A percentile compares a stretch with the other conserved stretches of the same genome.
Conservation (phyloP, 2,113 vertebrate species). For the Struthidea cinerea region DNA sequence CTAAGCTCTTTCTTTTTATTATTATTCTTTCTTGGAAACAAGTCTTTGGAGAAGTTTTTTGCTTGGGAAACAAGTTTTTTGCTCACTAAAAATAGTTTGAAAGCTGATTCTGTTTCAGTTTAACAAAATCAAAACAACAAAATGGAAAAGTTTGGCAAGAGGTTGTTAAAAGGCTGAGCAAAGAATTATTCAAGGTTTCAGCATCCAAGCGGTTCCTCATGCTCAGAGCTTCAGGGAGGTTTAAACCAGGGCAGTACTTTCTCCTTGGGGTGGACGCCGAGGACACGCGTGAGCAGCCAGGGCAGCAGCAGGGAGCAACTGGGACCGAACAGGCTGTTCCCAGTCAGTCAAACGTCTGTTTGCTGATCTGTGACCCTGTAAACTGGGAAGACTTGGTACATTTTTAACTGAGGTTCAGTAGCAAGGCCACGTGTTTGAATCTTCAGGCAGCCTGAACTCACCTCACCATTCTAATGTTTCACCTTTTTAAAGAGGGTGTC, state of each 20-base stretch:
- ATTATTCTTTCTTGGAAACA: not conserved
- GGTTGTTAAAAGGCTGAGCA: not conserved
- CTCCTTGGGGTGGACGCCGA: not conserved
- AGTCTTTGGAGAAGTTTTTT: not conserved
- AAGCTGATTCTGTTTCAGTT: not conserved
- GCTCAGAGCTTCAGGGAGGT: not conserved
- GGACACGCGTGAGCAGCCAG: rapidly evolving
- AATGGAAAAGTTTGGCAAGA: not conserved
- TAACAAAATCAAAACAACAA: not conserved
- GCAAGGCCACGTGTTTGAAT: not conserved
- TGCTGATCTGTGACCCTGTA: not conserved
- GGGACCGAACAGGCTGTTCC: rapidly evolving
- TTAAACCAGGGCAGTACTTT: not conserved
- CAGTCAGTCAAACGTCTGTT: not conserved
- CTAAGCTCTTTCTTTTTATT: not conserved
- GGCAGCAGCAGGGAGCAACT: not conserved
- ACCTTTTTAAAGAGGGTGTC: not conserved
- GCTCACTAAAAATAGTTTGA: not conserved
- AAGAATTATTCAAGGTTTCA: not conserved
- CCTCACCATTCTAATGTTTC: not conserved
- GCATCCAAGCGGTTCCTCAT: not conserved
- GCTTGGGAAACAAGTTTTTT: not conserved
- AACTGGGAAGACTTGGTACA: not conserved
- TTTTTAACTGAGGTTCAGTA: not conserved
- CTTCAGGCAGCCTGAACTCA: not conserved